Conservation (phyloP, 2,113 vertebrate species). For the Pollimyrus isidori region DNA sequence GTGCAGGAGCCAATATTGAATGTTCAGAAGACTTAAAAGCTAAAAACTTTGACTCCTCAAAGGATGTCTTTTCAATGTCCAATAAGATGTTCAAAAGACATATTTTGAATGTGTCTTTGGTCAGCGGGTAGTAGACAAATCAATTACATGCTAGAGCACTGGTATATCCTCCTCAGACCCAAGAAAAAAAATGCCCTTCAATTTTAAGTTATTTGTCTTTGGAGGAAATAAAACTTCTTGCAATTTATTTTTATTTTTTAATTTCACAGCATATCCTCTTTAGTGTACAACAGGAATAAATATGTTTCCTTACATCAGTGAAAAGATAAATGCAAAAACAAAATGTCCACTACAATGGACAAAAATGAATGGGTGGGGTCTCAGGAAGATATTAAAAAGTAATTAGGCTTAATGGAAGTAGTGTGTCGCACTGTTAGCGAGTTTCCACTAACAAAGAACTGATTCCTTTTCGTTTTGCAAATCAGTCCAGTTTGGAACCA, state of each 20-base stretch:
- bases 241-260: too few relatives aligned
- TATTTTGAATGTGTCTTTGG: not conserved
- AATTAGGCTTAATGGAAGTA: not conserved
- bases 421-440: not conserved
- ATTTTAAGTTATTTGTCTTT: too few relatives aligned
- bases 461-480: not conserved
- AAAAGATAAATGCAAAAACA: too few relatives aligned
- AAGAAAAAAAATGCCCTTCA: too few relatives aligned
- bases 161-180: not conserved
- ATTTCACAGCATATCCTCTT: too few relatives aligned
- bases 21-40: not conserved
- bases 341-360: too few relatives aligned
- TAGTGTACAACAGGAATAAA: too few relatives aligned
- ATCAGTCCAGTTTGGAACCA: not conserved
- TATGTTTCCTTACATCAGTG: too few relatives aligned
- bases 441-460: not conserved
- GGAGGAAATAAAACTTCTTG: too few relatives aligned
- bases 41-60: not conserved
- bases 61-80: not conserved
- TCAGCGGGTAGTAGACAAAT: not conserved
- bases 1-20: not conserved
- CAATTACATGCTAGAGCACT: not conserved
- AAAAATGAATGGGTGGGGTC: too few relatives aligned
- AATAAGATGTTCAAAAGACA: not conserved
- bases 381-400: not conserved